Conservation (phyloP, 1,140 invertebrate species). For the Druon quercuslanigerum region DNA sequence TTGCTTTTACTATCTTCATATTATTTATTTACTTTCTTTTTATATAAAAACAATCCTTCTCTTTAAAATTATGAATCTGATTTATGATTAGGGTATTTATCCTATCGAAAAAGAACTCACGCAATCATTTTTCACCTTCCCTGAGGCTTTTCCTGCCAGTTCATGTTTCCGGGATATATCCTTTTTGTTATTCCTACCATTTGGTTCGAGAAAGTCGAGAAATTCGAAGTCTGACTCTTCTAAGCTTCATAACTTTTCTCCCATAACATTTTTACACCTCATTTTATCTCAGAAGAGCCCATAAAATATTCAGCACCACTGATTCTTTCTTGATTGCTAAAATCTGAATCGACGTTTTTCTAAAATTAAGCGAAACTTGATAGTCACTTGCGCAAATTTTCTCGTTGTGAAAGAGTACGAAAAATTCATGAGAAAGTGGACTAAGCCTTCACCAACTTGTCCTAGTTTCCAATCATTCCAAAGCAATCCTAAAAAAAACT, state of each 20-base stretch:
- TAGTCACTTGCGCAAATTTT: not conserved
- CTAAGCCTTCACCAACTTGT: too few relatives aligned
- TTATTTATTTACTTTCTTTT: not conserved
- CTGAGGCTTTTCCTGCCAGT: not conserved
- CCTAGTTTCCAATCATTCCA: too few relatives aligned
- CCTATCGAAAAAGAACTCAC: not conserved
- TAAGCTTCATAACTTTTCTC: not conserved
- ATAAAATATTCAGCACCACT: not conserved
- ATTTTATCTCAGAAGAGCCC: constrained; percentile 33
- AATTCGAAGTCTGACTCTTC: not conserved
- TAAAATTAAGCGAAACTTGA: too few relatives aligned
- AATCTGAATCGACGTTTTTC: not conserved
- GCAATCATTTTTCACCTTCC: not conserved
- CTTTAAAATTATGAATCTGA: not conserved
- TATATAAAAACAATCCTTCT: not conserved
- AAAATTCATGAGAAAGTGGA: too few relatives aligned
- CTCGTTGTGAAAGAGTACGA: too few relatives aligned
- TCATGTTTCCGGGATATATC: not conserved
- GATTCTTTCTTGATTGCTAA: not conserved
- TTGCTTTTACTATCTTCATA: not conserved
- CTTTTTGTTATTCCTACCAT: not conserved
- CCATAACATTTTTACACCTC: constrained; percentile 20
- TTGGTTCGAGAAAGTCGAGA: not conserved
- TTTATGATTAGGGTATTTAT: not conserved
- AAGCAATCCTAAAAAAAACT: too few relatives aligned